Percentiles rank a stretch among this genome's conserved stretches.
phyloP scores from a whole-genome alignment of 2,797 vertebrate species.

The Sorex maritimensis region DNA sequence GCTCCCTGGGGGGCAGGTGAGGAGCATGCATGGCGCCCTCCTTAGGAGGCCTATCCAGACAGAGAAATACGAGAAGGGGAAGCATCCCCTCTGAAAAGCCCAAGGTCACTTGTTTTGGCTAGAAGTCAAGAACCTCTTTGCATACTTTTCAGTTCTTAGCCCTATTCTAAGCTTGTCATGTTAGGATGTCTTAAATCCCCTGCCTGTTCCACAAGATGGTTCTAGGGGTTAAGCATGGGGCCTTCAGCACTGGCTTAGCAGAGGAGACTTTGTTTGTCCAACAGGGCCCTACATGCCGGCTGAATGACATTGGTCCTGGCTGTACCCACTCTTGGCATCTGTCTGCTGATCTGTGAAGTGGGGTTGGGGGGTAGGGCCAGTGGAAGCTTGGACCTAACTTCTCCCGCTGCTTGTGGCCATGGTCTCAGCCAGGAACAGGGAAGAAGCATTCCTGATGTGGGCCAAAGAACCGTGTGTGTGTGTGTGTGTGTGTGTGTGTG shows the following conservation, averaged over 20 bases:
- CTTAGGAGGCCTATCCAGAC: not conserved
- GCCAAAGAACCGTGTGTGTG: not conserved
- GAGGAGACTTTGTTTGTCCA: not conserved
- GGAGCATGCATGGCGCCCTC: not conserved
- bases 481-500: not conserved
- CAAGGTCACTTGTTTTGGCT: not conserved
- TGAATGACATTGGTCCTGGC: no score
- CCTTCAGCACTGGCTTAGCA: not conserved
- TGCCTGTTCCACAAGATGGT: not conserved
- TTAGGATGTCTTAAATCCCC: not conserved
- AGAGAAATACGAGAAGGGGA: not conserved
- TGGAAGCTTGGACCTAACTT: not conserved
- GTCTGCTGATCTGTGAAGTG: not conserved
- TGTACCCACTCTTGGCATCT: not conserved
- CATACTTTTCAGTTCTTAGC: not conserved
- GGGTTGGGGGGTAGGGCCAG: not conserved
- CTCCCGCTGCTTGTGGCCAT: not conserved
- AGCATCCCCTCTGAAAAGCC: not conserved
- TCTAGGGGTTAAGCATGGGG: not conserved
- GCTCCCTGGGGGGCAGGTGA: not conserved
- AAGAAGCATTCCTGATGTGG: not conserved
- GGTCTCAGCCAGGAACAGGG: not conserved
- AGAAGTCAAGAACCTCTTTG: not conserved
- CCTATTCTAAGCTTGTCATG: slow-evolving; percentile 11
- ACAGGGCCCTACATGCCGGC: rapidly evolving